These are phyloP conservation scores for Halocaridina rubra DNA, from an alignment of 2,888 invertebrate genomes.

Conservation along the genomic window DNA sequence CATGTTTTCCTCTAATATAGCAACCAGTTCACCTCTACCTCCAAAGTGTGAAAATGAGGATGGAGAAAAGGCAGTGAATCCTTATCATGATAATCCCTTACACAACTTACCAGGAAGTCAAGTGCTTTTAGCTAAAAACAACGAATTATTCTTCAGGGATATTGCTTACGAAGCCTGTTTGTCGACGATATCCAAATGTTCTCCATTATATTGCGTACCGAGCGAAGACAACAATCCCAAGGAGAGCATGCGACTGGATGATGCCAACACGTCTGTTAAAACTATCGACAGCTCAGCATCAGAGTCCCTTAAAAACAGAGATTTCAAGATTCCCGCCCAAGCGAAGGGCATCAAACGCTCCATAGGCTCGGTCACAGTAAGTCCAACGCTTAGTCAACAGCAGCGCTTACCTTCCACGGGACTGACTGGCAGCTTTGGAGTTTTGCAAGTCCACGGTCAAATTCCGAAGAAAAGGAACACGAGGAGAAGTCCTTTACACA, in stretches of 20 bases:
- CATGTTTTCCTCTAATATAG: constrained; percentile 41
- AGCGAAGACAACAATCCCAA: too few species aligned
- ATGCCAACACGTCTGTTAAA: neutral
- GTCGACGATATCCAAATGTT: too few species aligned
- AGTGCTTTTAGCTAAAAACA: too few species aligned
- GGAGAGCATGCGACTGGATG: too few species aligned
- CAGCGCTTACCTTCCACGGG: neutral
- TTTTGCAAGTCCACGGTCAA: neutral
- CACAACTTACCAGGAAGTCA: too few species aligned
- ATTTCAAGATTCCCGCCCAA: constrained; percentile 30
- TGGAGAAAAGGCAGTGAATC: neutral
- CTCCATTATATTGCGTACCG: too few species aligned
- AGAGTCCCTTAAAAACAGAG: neutral
- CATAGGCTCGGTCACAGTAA: neutral
- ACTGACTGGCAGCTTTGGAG: constrained; percentile 25
- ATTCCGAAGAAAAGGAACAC: neutral
- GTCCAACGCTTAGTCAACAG: neutral
- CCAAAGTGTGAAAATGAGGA: constrained; percentile 1
- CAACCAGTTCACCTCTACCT: constrained; percentile 59
- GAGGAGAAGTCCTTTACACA: neutral
- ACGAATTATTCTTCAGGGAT: too few species aligned
- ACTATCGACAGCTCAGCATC: neutral
- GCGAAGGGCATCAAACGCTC: constrained; percentile 35
- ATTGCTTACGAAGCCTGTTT: too few species aligned
- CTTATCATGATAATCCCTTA: too few species aligned